Base-by-base conservation (phyloP, 2,888 invertebrate genomes). In the Aphrophora alni region DNA sequence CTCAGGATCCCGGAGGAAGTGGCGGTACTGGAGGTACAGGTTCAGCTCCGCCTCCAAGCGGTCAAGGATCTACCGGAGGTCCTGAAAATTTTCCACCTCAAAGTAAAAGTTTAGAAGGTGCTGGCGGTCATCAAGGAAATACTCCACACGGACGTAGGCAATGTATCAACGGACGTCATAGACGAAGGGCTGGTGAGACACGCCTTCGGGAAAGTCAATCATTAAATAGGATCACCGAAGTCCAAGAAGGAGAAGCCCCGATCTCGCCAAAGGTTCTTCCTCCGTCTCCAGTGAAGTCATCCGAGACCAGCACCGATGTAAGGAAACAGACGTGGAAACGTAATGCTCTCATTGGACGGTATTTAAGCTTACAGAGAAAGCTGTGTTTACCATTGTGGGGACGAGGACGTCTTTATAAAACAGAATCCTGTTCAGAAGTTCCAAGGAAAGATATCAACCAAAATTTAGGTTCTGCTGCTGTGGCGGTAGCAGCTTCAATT, bases 191-290 rank as follows among this genome's bases (percentile, higher is more conserved):
- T n/a, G 91, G 92, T 0, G 93, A 93, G 85, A 92, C 93, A 1
- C 89, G 92, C 83, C 88, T 96, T 80, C 91, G 95, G 12, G 95
- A 96, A 89, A 95, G 95, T 85, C 95, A 96, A 87, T 95, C 95
- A 28, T 89, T 96, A 82, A 96, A 95, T 88, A 92, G 95, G 83
- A 95, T 96, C 84, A 95, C 95, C 21, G 96, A 96, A 89, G 95
- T 95, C 84, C 95, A 95, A 88, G 95, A 95, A 87, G 94, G 93
- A 82, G 88, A 51, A 86, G 88, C 26, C 87, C 88, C 51, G 21
- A 73, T 70, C 33, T 73, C 75, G 12, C 75, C 81, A 8, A 74
- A 78, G 38, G 68, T 73, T 73, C 81, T 33, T 21, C 81, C 78
- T 14, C 78, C 78, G 10, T 70, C 78, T 14, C 77, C 78, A 3